Percentiles rank a stretch among this genome's conserved stretches.
Evolutionary conservation across 2,797 vertebrate genomes (phyloP).

Genomic region (Enteromius fasciolatus): DNA sequence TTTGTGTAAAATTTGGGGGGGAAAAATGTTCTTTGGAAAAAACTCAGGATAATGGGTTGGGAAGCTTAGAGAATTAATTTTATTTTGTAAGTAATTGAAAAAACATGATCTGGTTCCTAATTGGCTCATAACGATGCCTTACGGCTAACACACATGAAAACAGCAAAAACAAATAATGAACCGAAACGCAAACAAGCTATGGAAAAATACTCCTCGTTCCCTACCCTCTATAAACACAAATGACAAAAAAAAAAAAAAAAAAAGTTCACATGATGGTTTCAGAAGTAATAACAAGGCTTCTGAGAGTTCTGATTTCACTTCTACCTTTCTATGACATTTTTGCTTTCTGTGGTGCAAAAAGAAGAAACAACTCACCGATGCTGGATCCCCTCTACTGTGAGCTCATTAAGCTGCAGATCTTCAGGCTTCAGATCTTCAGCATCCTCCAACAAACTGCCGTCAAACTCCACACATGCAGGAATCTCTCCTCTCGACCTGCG

Average conservation of each 20-base stretch:
- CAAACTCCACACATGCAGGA: slow-evolving; percentile 82
- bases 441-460: slow-evolving; percentile 86
- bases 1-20: too few species aligned
- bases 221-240: background rate
- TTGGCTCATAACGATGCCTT: background rate
- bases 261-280: background rate
- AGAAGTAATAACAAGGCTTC: background rate
- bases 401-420: slow-evolving; percentile 89
- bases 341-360: background rate
- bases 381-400: slow-evolving; percentile 89
- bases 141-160: background rate
- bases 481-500: slow-evolving; percentile 75
- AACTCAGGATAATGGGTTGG: background rate
- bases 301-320: slow-evolving; percentile 13
- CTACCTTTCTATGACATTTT: background rate
- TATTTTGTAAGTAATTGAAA: background rate
- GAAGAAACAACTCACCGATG: slow-evolving; percentile 81
- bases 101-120: background rate
- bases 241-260: background rate
- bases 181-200: background rate
- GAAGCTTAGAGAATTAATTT: background rate
- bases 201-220: background rate
- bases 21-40: background rate
- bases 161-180: background rate
- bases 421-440: slow-evolving; percentile 76